phyloP scores from a whole-genome alignment of 1,140 invertebrate genomes.

The Drosophila ogumai region DNA sequence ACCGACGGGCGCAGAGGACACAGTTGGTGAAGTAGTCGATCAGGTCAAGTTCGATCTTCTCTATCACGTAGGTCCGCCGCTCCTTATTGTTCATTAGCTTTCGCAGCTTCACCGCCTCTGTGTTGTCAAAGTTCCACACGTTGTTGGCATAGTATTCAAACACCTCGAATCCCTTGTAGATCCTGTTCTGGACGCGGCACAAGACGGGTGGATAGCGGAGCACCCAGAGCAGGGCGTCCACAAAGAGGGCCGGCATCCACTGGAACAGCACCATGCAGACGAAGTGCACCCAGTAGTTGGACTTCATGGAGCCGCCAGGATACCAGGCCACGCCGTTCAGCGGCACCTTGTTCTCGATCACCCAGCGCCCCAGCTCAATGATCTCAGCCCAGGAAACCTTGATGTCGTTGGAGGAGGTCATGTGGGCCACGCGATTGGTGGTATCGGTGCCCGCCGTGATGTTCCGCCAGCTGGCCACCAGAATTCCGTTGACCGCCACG shows the following conservation, averaged over 20 bases:
- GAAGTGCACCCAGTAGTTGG: slow-evolving; percentile 90
- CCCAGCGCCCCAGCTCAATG: slow-evolving; percentile 92
- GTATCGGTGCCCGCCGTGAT: slow-evolving; percentile 66
- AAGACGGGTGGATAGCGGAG: slow-evolving; percentile 93
- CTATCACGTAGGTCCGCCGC: slow-evolving; percentile 88
- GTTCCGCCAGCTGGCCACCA: slow-evolving; percentile 90
- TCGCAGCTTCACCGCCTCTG: slow-evolving; percentile 86
- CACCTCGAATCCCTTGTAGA: slow-evolving; percentile 92
- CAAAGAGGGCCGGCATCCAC: slow-evolving; percentile 92
- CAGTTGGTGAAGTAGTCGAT: slow-evolving; percentile 91
- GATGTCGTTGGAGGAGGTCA: slow-evolving; percentile 91
- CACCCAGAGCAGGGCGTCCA: slow-evolving; percentile 91
- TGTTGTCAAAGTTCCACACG: slow-evolving; percentile 92
- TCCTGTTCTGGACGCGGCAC: slow-evolving; percentile 90
- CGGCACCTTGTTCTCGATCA: slow-evolving; percentile 90
- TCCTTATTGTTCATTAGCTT: slow-evolving; percentile 88
- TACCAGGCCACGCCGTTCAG: slow-evolving; percentile 94
- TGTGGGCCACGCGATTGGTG: slow-evolving; percentile 87
- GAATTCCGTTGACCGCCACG: slow-evolving; percentile 91
- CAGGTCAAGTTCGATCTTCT: slow-evolving; percentile 90
- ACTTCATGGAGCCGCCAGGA: slow-evolving; percentile 95
- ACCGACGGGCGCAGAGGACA: slow-evolving; percentile 89
- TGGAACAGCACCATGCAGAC: slow-evolving; percentile 93
- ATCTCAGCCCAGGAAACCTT: slow-evolving; percentile 93
- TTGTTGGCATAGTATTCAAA: slow-evolving; percentile 95